These are phyloP conservation scores for Tethya wilhelma DNA, from an alignment of 37 sponge, comb jelly and placozoan genomes.

Conservation along the genomic window DNA sequence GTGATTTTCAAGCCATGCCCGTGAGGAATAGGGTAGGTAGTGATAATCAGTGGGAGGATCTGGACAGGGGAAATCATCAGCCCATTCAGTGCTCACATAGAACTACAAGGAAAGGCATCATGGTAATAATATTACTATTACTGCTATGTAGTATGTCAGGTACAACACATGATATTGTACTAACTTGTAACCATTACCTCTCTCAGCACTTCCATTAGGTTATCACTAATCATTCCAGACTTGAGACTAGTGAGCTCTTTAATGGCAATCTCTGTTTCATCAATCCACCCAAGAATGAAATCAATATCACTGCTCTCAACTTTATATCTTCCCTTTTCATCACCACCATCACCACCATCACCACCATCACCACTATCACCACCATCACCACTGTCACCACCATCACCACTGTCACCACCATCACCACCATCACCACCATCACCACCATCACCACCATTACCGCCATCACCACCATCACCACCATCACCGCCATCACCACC, in stretches of 20 bases:
- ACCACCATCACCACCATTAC: neutral
- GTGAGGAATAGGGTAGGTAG: conserved; percentile 1
- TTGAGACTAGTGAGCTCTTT: conserved; percentile 12
- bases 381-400: neutral
- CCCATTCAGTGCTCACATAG: conserved; percentile 34
- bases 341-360: neutral
- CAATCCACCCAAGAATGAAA: neutral
- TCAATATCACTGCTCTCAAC: conserved; percentile 27
- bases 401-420: neutral
- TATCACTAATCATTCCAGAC: conserved; percentile 8
- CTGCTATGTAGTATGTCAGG: neutral
- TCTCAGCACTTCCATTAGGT: conserved; percentile 8
- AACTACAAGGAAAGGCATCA: neutral
- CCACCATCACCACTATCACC: neutral
- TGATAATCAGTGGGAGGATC: conserved; percentile 19
- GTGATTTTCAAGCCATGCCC: conserved; percentile 28
- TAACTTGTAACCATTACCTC: neutral
- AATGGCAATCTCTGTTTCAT: neutral
- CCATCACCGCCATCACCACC: neutral
- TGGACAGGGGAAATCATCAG: conserved; percentile 10
- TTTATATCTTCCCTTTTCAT: neutral
- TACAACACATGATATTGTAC: neutral
- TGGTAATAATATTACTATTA: neutral
- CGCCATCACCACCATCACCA: neutral
- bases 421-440: neutral